Evolutionary conservation across 2,113 vertebrate species (phyloP), one percentile per base, ranked within the genome.

Genomic region (Ctenomys sociabilis): DNA sequence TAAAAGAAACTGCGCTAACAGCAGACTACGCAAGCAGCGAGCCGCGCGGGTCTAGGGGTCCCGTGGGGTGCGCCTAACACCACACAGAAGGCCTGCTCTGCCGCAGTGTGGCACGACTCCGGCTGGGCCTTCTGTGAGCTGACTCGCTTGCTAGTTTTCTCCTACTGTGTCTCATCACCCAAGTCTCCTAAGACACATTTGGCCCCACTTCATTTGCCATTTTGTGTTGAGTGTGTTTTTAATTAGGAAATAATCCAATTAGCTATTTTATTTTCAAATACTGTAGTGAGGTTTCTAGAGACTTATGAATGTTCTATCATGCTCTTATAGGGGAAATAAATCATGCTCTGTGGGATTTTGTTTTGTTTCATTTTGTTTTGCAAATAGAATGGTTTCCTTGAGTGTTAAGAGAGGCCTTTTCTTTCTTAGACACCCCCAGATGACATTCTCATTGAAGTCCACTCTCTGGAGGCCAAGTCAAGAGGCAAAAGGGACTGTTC

Each of bases 191-290:
- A 93, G 82, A 40, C 17, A 30, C 89, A 78, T 19, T 95, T 70
- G 26, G 17, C 40, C 32, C 19, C 30, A 59, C 93, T 88, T 93
- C 5, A 89, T 91, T 88, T 40, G 10, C 37, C 17, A 80, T 83
- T 70, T 81, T 89, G 57, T 54, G 49, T 35, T 84, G 26, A 22
- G 40, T 40, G 12, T 70, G 37, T 91, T 91, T 90, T 95, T 54
- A 94, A 75, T 61, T 52, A 95, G 80, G 21, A 88, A 93, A 87
- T 91, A 84, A 91, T 88, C 11, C 78, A 89, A 78, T 90, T 78
- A 70, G 35, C 85, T 85, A 49, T 77, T 84, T 95, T 22, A 70
- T 88, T 91, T 87, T 88, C 52, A 78, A 95, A 78, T 35, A 54
- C 1, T 89, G 43, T 30, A 64, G 24, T 81, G 81, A 85, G 11